A percentile compares a stretch with the other conserved stretches of the same genome.
Conservation (phyloP, 2,888 invertebrate genomes). For the Papilio gigon region DNA sequence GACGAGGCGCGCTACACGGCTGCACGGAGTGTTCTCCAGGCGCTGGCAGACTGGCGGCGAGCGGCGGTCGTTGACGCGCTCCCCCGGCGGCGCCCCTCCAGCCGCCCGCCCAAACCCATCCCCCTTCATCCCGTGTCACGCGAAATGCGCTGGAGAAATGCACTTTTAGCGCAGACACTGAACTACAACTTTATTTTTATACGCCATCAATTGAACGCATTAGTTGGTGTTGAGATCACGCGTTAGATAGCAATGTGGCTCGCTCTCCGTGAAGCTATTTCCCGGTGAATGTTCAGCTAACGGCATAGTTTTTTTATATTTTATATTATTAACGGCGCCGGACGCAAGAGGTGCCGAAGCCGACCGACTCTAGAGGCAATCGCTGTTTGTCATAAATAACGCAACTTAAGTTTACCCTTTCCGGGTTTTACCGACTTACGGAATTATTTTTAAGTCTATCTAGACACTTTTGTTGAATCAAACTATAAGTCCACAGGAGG, state of each 20-base stretch:
- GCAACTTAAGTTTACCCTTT: not conserved
- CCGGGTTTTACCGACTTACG: not conserved
- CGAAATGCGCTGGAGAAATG: constrained; percentile 52
- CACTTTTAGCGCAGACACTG: constrained; percentile 46
- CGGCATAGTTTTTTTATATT: constrained; percentile 3
- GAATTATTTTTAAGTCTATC: not conserved
- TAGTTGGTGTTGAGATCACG: constrained; percentile 34
- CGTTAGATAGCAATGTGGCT: constrained; percentile 41
- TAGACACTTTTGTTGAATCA: not conserved
- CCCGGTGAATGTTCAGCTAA: constrained; percentile 11
- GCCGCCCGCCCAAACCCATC: constrained; percentile 76
- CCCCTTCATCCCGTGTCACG: constrained; percentile 52
- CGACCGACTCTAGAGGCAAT: not conserved
- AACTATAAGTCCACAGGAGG: not conserved
- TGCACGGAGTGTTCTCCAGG: constrained; percentile 66
- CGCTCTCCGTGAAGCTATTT: constrained; percentile 13
- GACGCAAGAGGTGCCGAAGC: not conserved
- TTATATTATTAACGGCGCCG: not conserved
- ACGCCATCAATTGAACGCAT: constrained; percentile 40
- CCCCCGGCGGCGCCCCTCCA: constrained; percentile 62
- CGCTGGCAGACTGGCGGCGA: constrained; percentile 67
- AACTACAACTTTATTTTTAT: constrained; percentile 48
- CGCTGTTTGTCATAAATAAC: not conserved
- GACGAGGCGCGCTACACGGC: constrained; percentile 50
- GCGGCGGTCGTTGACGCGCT: constrained; percentile 81